Evolutionary conservation across 2,113 vertebrate species (phyloP), one percentile per base, ranked within the genome.

Genomic region (Desmodus rotundus): DNA sequence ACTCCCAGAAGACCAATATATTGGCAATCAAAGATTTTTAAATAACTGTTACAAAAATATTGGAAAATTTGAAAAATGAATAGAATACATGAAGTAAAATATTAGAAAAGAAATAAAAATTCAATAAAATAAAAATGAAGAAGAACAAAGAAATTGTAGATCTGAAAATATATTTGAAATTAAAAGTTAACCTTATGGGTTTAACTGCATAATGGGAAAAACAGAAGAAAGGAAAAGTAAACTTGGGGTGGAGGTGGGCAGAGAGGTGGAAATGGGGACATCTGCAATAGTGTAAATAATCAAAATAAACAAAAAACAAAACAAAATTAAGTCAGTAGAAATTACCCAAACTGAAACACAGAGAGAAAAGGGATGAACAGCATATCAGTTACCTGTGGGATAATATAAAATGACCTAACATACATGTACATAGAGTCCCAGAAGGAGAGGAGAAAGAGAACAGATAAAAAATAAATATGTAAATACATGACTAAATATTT

Each of bases 101-200:
- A 76, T 28, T n/a, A 73, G 45, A 17, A 94, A 91, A 76, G 20
- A 96, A 77, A 82, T 28, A 36, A 31, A 81, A 92, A 58, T 82
- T 36, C 7, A 31, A 78, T n/a, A 52, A 82, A 41, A 61, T 83
- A 41, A 52, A 63, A 50, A 14, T 36, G 65, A 22, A 12, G 70
- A 92, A 33, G 24, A 76, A 74, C 15, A 16, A 81, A 52, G 56
- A 96, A 92, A 87, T n/a, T 33, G 3, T 28, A 73, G 31, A 38
- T 54, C 43, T 89, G 26, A 86, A 91, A 86, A n/a, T 89, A 31
- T 63, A 76, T 74, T 52, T 93, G 33, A 96, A 96, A 97, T 73
- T 89, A 86, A 83, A 93, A 80, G 41, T 77, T 76, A 63, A 87
- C 56, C n/a, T 93, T 74, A 58, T 9, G 13, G 10, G 4, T 9